phyloP scores from a whole-genome alignment of 2,113 vertebrate genomes.

The Lepus europaeus region DNA sequence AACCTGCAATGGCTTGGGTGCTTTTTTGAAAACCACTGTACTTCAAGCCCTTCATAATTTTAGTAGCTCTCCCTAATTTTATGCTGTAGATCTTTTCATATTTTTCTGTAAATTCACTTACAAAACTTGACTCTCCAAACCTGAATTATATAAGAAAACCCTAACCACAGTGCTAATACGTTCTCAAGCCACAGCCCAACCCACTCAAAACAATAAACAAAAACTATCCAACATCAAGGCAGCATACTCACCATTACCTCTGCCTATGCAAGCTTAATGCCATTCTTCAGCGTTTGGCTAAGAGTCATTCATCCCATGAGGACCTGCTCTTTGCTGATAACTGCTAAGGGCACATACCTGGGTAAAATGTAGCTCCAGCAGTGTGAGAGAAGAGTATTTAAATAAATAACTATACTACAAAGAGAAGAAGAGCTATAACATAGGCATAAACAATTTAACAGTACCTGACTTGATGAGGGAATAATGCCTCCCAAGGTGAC shows the following conservation, averaged over 20 bases:
- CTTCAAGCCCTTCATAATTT: neutral
- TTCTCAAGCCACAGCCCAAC: conserved; percentile 18
- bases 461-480: neutral
- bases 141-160: conserved; percentile 24
- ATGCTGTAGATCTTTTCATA: neutral
- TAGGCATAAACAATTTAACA: conserved; percentile 32
- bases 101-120: neutral
- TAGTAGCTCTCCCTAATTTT: neutral
- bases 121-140: conserved; percentile 11
- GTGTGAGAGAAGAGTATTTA: neutral
- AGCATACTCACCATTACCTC: neutral
- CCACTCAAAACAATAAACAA: neutral
- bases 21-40: neutral
- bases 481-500: neutral
- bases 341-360: neutral
- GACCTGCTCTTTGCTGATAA: conserved; percentile 15
- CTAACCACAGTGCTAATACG: neutral
- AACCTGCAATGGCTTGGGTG: neutral
- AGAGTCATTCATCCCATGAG: neutral
- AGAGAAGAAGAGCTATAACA: neutral
- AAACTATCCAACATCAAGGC: neutral
- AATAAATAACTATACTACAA: neutral
- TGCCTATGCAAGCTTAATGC: conserved; percentile 11
- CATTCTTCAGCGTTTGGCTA: neutral
- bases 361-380: neutral